These are phyloP conservation scores for Drosophila mimetica DNA, from an alignment of 2,888 invertebrate genomes.

Conservation along the genomic window DNA sequence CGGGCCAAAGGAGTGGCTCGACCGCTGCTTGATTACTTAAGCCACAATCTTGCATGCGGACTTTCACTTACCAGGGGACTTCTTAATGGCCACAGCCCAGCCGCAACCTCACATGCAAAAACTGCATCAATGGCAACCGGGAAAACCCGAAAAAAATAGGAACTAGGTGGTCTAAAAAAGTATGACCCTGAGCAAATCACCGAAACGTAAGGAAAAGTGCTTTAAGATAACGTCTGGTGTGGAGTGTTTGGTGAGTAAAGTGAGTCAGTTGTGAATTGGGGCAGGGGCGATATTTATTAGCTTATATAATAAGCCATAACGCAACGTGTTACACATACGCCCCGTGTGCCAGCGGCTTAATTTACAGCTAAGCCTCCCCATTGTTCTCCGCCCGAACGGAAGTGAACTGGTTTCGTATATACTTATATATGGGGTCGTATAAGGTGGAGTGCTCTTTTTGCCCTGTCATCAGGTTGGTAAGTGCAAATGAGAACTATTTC, in stretches of 20 bases:
- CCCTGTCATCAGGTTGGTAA: conserved; percentile 41
- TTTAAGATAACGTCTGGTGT: conserved; percentile 45
- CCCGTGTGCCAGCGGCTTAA: conserved; percentile 57
- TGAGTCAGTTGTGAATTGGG: conserved; percentile 43
- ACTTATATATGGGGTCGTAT: conserved; percentile 3
- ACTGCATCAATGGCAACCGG: conserved; percentile 64
- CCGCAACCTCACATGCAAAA: conserved; percentile 67
- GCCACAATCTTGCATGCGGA: conserved; percentile 70
- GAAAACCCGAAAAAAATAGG: neutral
- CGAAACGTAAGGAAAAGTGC: conserved; percentile 32
- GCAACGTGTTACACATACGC: conserved; percentile 78
- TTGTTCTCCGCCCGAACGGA: conserved; percentile 51
- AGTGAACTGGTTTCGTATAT: conserved; percentile 67
- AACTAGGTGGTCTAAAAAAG: conserved; percentile 9
- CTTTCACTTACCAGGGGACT: conserved; percentile 70
- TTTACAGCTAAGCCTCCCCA: conserved; percentile 65
- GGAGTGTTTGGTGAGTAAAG: conserved; percentile 36
- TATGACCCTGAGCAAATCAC: conserved; percentile 62
- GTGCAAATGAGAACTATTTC: neutral
- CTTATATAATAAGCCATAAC: conserved; percentile 73
- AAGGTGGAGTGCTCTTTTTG: conserved; percentile 29
- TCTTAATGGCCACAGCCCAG: conserved; percentile 57
- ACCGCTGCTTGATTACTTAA: conserved; percentile 63
- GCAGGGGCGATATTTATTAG: conserved; percentile 38
- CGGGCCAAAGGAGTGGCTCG: conserved; percentile 53